Evolutionary conservation across 2,113 vertebrate species (phyloP), one percentile per base, ranked within the genome.

Genomic region (Datnioides undecimradiatus): DNA sequence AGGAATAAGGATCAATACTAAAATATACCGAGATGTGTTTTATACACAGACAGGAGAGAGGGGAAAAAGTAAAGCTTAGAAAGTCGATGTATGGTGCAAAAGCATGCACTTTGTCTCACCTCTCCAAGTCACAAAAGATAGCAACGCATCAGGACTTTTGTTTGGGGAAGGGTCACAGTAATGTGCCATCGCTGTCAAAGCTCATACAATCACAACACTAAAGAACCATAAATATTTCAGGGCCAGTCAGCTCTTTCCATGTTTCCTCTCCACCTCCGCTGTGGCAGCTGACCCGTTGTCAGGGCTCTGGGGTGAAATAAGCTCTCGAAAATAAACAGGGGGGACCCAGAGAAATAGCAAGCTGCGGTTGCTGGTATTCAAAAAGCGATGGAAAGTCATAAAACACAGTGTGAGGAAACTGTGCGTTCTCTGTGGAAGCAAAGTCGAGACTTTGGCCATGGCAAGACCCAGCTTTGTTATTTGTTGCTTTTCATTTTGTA

Each of bases 141-240:
- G 73, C 62, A 65, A 31, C 34, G 62, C 51, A 66, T 74, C 74
- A 1, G 58, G 21, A n/a, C n/a, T 71, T 87, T 79, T 21, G 82
- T 87, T 76, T 85, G 79, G 79, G 46, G 63, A 79, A 31, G 38
- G 76, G 83, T 88, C 80, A 54, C 65, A 65, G 75, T 82, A 77
- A 84, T 71, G 67, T 76, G 75, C 69, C 73, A 73, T 79, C 58
- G 41, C 84, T 89, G 89, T 87, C 88, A 87, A 82, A 87, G 79
- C 76, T 66, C 70, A 90, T 88, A 67, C 76, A 79, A 82, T 90
- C 83, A 87, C 55, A 84, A 72, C 64, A 82, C 70, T 80, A 83
- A 78, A 82, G 73, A 58, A 77, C 46, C 67, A 90, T 85, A 66
- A 90, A 91, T 90, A 91, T 91, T 91, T 91, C 84, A 93, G 69